A percentile compares a stretch with the other conserved stretches of the same genome.
Conservation (phyloP, 2,888 invertebrate genomes). For the Neria commutata region DNA sequence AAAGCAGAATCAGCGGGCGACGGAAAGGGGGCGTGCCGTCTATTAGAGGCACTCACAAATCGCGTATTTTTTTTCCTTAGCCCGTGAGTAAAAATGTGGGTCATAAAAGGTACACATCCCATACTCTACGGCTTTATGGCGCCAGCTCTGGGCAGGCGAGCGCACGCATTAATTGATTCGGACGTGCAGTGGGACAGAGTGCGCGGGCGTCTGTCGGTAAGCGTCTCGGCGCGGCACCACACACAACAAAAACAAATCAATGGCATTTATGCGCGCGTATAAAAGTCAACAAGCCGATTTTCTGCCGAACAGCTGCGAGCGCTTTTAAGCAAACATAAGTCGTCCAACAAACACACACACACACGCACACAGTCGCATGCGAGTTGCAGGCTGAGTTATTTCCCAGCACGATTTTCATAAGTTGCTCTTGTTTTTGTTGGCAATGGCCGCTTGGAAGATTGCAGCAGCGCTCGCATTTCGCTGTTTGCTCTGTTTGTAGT, state of each 20-base stretch:
- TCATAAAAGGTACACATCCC: constrained; percentile 7
- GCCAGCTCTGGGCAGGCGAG: not conserved
- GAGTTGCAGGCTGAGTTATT: constrained; percentile 12
- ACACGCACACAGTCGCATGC: not conserved
- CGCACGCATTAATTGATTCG: constrained; percentile 13
- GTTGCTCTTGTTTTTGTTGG: too few species aligned
- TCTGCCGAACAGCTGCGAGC: too few species aligned
- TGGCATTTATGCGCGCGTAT: not conserved
- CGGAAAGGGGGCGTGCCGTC: not conserved
- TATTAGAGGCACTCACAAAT: too few species aligned
- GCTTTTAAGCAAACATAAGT: too few species aligned
- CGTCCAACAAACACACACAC: too few species aligned
- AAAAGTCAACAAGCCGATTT: too few species aligned
- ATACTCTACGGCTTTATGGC: not conserved
- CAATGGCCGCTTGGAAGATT: too few species aligned
- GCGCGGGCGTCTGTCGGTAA: not conserved
- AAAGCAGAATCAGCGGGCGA: not conserved
- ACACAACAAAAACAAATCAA: not conserved
- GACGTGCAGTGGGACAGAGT: not conserved
- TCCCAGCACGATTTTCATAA: constrained; percentile 24
- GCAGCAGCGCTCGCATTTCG: not conserved
- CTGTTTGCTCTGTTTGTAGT: not conserved
- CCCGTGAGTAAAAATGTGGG: constrained; percentile 6
- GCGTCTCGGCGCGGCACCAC: not conserved
- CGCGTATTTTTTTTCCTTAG: not conserved